Percentiles rank a stretch among this genome's conserved stretches.
These are phyloP conservation scores for Caenorhabditis doughertyi DNA, from an alignment of 2,888 invertebrate genomes.

Conservation along the genomic window DNA sequence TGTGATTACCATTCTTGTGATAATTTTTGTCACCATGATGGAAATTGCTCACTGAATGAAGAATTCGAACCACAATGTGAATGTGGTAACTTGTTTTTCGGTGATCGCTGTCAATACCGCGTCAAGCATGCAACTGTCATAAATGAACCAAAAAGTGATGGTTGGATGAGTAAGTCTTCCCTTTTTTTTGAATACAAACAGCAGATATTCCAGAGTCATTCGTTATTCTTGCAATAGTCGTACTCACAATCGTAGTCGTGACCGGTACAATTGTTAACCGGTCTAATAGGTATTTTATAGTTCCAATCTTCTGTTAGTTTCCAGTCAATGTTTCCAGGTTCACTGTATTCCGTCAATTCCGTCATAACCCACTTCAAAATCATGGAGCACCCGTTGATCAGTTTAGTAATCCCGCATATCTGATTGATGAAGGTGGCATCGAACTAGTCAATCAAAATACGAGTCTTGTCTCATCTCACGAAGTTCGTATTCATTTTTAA, in stretches of 20 bases:
- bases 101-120: slow-evolving; percentile 60
- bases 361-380: slow-evolving; percentile 64
- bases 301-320: not conserved
- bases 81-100: slow-evolving; percentile 47
- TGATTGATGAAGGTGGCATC: slow-evolving; percentile 68
- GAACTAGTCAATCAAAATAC: slow-evolving; percentile 62
- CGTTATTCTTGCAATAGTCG: slow-evolving; percentile 13
- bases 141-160: not conserved
- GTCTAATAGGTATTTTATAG: slow-evolving; percentile 24
- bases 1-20: slow-evolving; percentile 83
- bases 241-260: slow-evolving; percentile 29
- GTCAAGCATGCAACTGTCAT: not conserved
- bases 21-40: slow-evolving; percentile 56
- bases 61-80: slow-evolving; percentile 37
- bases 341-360: slow-evolving; percentile 65
- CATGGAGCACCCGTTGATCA: slow-evolving; percentile 61
- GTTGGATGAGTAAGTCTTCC: slow-evolving; percentile 31
- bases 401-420: slow-evolving; percentile 69
- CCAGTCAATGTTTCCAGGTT: slow-evolving; percentile 22
- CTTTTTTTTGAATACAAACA: not conserved
- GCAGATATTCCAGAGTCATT: slow-evolving; percentile 19
- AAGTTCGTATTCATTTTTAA: slow-evolving; percentile 2
- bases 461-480: slow-evolving; percentile 59
- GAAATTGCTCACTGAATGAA: slow-evolving; percentile 27
- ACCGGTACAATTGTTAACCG: slow-evolving; percentile 29